Percentiles rank a stretch among this genome's conserved stretches.
Conservation (phyloP, 2,888 invertebrate genomes). For the Pollenia amentaria region DNA sequence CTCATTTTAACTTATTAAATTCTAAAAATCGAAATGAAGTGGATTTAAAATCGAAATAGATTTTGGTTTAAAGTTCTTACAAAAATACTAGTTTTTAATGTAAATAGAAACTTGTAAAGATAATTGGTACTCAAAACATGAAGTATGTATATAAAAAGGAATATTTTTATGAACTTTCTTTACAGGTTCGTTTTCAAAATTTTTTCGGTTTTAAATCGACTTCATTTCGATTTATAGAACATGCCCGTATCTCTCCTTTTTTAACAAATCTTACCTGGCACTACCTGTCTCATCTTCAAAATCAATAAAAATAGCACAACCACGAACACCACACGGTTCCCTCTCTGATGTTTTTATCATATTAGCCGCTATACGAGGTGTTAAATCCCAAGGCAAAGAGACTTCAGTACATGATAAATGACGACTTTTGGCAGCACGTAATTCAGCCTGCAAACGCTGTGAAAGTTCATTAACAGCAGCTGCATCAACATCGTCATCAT, state of each 20-base stretch:
- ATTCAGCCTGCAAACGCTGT: conserved; percentile 90
- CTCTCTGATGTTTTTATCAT: conserved; percentile 93
- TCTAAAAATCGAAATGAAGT: too few relatives aligned
- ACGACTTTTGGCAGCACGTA: conserved; percentile 91
- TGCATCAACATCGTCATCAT: conserved; percentile 79
- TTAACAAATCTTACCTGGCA: conserved; percentile 84
- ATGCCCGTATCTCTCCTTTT: neutral
- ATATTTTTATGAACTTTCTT: too few relatives aligned
- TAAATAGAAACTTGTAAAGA: too few relatives aligned
- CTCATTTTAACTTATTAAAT: too few relatives aligned
- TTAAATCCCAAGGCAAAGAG: conserved; percentile 92
- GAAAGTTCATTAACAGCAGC: conserved; percentile 87
- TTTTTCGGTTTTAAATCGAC: too few relatives aligned
- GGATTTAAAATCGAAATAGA: too few relatives aligned
- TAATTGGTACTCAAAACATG: too few relatives aligned
- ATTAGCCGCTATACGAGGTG: conserved; percentile 91
- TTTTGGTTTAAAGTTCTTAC: too few relatives aligned
- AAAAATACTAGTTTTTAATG: too few relatives aligned
- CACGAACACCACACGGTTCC: conserved; percentile 95
- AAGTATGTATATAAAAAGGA: too few relatives aligned
- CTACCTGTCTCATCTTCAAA: conserved; percentile 89
- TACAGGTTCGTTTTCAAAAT: too few relatives aligned
- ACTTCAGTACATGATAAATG: conserved; percentile 94
- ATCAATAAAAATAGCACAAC: conserved; percentile 93
- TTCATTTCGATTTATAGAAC: too few relatives aligned